Evolutionary conservation across 2,113 vertebrate genomes (phyloP), one percentile per base, ranked within the genome.

Genomic region (Ameiurus melas): DNA sequence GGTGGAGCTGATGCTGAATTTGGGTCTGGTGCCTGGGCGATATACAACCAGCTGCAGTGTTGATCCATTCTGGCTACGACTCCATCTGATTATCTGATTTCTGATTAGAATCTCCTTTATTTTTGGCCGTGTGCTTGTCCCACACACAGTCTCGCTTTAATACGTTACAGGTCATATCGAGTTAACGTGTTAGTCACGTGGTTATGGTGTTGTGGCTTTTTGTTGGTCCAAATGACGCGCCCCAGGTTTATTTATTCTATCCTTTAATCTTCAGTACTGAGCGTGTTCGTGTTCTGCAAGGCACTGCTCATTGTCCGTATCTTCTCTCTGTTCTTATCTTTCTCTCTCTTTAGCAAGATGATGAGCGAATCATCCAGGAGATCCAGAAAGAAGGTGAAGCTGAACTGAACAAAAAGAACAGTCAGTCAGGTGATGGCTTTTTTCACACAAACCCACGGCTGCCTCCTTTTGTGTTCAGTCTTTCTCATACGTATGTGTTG

Each of bases 301-400:
- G 39, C 5, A 14, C 8, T 51, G 39, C 43, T 77, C 39, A 73
- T n/a, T 43, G 14, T 75, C 5, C 78, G 5, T 70, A 43, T 14
- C 60, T 27, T n/a, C 47, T 57, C n/a, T 68, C 27, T 36, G 55
- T 64, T 51, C 3, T 84, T 39, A 20, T 78, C 27, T 77, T 51
- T 39, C 84, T 85, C 87, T 84, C 90, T 87, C 2, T 94, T 93
- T 91, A 96, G 98, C 96, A 98, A 93, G 98, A 99, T 2, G 97
- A 99, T 0, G 97, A 99, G 94, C 96, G 97, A 89, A 96, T 98
- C 78, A 99, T 99, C 79, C 97, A 98, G 91, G 97, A 98, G 87
- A 98, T 99, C 93, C 98, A 99, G 94, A 98, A 96, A 87, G 97
- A 98, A 60, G 98, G 97, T 0, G 98, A 99, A 92, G 96, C 97